Evolutionary conservation across 2,888 invertebrate genomes (phyloP).

Genomic region (Xestoiulus laeticollis): DNA sequence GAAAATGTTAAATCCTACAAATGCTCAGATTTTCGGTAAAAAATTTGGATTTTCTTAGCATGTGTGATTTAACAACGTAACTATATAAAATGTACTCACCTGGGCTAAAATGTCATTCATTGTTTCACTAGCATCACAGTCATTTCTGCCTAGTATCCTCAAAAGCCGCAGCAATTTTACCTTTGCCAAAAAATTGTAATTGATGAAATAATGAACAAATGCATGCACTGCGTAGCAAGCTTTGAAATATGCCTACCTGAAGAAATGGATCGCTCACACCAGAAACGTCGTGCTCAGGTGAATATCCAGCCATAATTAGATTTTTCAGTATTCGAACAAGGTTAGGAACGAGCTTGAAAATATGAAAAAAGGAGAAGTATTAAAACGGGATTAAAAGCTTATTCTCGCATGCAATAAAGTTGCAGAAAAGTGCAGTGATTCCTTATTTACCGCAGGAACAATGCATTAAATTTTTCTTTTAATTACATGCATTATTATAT

Average conservation of each 20-base stretch:
- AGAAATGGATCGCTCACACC: slow-evolving; percentile 99
- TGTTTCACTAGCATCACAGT: slow-evolving; percentile 96
- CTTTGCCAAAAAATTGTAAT: slow-evolving; percentile 64
- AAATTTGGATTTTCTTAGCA: no score
- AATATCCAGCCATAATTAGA: slow-evolving; percentile 97
- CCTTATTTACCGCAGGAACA: neutral
- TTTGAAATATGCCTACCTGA: slow-evolving; percentile 74
- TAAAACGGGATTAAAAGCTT: slow-evolving; percentile 47
- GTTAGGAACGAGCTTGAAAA: slow-evolving; percentile 92
- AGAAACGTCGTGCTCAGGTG: slow-evolving; percentile 99
- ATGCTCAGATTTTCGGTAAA: no score
- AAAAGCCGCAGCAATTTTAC: slow-evolving; percentile 95
- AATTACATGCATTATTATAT: neutral
- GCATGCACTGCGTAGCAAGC: neutral
- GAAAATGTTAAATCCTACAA: no score
- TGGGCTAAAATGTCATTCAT: slow-evolving; percentile 99
- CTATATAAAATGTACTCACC: slow-evolving; percentile 64
- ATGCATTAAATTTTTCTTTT: neutral
- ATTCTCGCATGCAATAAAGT: neutral
- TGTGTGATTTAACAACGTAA: no score
- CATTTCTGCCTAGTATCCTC: slow-evolving; percentile 94
- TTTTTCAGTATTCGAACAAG: slow-evolving; percentile 98
- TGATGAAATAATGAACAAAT: no score
- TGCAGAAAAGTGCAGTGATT: slow-evolving; percentile 17
- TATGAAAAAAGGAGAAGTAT: slow-evolving; percentile 63